Percentiles rank a stretch among this genome's conserved stretches.
phyloP scores from a whole-genome alignment of 2,797 vertebrate species.

The Micropoecilia bifurca region DNA sequence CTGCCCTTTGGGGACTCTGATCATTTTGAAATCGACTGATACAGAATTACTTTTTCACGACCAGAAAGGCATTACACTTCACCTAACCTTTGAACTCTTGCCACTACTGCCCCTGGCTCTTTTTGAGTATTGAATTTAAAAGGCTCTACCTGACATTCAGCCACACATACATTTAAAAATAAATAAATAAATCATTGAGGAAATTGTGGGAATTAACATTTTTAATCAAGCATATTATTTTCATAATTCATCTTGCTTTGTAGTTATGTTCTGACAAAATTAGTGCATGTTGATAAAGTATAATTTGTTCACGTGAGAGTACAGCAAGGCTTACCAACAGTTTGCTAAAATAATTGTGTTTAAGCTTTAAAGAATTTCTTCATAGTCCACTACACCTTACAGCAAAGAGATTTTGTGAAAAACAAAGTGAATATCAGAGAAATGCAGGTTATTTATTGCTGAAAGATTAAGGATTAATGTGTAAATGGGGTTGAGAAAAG shows the following conservation, averaged over 20 bases:
- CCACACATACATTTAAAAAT: slow-evolving; percentile 32
- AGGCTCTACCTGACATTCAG: slow-evolving; percentile 67
- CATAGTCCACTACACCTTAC: neutral
- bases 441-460: neutral
- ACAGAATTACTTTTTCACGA: slow-evolving; percentile 71
- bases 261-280: neutral
- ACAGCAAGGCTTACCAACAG: neutral
- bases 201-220: neutral
- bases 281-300: neutral
- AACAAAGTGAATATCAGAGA: neutral
- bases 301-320: neutral
- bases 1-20: slow-evolving; percentile 57
- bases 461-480: neutral
- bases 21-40: slow-evolving; percentile 78
- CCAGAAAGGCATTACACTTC: slow-evolving; percentile 75
- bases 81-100: slow-evolving; percentile 76
- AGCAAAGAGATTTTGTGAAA: neutral
- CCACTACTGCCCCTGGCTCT: slow-evolving; percentile 68
- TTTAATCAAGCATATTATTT: neutral
- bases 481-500: neutral
- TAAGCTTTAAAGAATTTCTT: neutral
- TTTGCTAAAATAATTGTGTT: neutral
- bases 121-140: slow-evolving; percentile 46
- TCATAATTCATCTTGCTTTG: neutral
- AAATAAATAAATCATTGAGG: neutral